These are phyloP conservation scores for Carapus acus DNA, from an alignment of 2,797 vertebrate genomes.

Conservation along the genomic window DNA sequence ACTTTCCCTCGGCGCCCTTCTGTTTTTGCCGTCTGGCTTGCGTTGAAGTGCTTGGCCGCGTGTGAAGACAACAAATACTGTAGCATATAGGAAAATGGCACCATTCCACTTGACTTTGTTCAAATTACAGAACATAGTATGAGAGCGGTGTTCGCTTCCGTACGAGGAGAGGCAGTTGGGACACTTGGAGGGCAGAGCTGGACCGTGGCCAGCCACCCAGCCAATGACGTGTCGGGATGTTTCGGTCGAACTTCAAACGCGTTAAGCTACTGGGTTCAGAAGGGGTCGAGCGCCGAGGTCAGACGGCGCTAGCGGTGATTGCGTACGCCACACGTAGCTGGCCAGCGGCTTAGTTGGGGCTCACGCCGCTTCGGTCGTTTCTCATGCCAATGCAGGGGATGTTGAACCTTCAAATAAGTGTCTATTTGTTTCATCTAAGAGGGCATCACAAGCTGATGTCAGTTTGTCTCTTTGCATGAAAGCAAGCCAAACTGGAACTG, in stretches of 20 bases:
- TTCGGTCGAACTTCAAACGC: slow-evolving; percentile 50
- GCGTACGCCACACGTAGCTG: slow-evolving; percentile 22
- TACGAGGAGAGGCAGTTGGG: too few relatives aligned
- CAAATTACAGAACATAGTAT: too few relatives aligned
- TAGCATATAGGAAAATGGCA: too few relatives aligned
- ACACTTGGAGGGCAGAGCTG: too few relatives aligned
- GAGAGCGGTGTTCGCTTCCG: too few relatives aligned
- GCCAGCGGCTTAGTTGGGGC: slow-evolving; percentile 12
- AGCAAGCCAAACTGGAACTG: not conserved
- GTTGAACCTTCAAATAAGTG: not conserved
- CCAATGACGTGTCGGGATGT: slow-evolving; percentile 57
- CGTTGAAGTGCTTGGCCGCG: slow-evolving; percentile 18
- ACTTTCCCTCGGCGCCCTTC: slow-evolving; percentile 25
- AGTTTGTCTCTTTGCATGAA: not conserved
- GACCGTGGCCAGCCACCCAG: slow-evolving; percentile 40
- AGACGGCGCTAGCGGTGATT: slow-evolving; percentile 14
- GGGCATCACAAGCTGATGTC: not conserved
- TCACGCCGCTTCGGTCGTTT: slow-evolving; percentile 12
- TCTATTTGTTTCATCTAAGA: not conserved
- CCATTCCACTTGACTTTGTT: too few relatives aligned
- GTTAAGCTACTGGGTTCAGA: slow-evolving; percentile 58
- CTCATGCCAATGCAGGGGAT: not conserved
- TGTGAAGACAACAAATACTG: too few relatives aligned
- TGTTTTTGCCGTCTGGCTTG: slow-evolving; percentile 29
- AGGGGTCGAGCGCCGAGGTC: slow-evolving; percentile 6